Percentiles rank a stretch among this genome's conserved stretches.
Conservation (phyloP, 37 sponge, comb jelly and placozoan species). For the Chondrilla cf. caribensis region DNA sequence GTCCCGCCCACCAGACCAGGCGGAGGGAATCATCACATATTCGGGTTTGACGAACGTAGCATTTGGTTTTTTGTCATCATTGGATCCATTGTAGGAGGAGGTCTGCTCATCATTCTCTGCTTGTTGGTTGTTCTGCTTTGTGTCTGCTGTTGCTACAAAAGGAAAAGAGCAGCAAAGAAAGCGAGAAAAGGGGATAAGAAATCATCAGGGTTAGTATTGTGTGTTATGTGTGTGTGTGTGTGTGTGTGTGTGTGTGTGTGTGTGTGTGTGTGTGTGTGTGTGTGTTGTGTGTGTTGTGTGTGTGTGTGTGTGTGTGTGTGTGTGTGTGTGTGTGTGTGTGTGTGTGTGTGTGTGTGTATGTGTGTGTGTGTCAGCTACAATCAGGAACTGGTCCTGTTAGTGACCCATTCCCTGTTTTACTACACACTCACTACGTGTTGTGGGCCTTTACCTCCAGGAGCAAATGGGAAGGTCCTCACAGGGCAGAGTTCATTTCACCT, state of each 20-base stretch:
- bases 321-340: too few species aligned
- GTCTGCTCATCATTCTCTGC: constrained; percentile 37
- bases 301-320: too few species aligned
- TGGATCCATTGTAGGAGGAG: constrained; percentile 21
- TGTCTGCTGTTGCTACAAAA: neutral
- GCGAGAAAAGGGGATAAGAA: neutral
- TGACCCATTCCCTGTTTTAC: too few species aligned
- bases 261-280: too few species aligned
- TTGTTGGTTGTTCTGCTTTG: constrained; percentile 24
- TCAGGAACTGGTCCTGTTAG: too few species aligned
- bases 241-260: too few species aligned
- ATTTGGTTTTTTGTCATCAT: neutral
- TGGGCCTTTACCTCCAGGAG: neutral
- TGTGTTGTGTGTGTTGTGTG: too few species aligned
- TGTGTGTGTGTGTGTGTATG: too few species aligned
- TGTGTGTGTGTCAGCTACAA: too few species aligned
- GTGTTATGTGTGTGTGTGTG: too few species aligned
- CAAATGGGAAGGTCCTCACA: neutral
- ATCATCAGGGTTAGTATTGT: neutral
- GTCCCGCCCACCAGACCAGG: neutral
- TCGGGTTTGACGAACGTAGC: neutral
- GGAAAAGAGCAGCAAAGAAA: constrained; percentile 29
- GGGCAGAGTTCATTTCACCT: constrained; percentile 15
- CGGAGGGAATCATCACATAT: neutral
- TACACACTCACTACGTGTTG: too few species aligned